Conservation (phyloP, 2,888 invertebrate genomes). For the Hemaris fuciformis region DNA sequence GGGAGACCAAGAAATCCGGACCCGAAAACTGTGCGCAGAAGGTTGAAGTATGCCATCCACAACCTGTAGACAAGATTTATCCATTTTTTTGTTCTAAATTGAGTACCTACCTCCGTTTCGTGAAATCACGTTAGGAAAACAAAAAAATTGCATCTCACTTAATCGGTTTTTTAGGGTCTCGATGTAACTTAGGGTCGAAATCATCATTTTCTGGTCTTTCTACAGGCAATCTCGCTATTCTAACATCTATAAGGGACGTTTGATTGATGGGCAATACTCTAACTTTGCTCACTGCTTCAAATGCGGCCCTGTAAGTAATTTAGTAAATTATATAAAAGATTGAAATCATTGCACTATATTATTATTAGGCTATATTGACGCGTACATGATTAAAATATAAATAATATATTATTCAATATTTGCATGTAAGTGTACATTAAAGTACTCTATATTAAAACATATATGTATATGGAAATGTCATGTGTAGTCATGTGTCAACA, state of each 20-base stretch:
- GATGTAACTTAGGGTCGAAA: conserved; percentile 46
- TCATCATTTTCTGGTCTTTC: conserved; percentile 21
- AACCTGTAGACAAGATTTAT: conserved; percentile 32
- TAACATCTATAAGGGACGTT: conserved; percentile 38
- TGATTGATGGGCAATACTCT: conserved; percentile 24
- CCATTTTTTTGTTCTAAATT: background rate
- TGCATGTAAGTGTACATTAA: too few relatives aligned
- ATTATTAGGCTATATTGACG: background rate
- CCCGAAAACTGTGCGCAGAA: conserved; percentile 48
- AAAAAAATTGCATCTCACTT: conserved; percentile 32
- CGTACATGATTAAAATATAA: background rate
- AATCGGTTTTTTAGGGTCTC: conserved; percentile 40
- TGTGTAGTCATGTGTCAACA: too few relatives aligned
- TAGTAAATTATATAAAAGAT: background rate
- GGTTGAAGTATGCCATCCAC: conserved; percentile 62
- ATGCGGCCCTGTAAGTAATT: conserved; percentile 48
- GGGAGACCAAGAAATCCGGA: conserved; percentile 58
- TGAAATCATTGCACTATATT: background rate
- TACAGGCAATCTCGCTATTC: conserved; percentile 34
- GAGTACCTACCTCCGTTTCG: background rate
- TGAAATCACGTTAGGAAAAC: background rate
- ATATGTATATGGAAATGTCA: too few relatives aligned
- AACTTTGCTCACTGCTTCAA: conserved; percentile 44
- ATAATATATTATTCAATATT: too few relatives aligned
- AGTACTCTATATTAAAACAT: too few relatives aligned